A percentile compares a stretch with the other conserved stretches of the same genome.
These are phyloP conservation scores for Trissolcus japonicus DNA, from an alignment of 2,888 invertebrate genomes.

Conservation along the genomic window DNA sequence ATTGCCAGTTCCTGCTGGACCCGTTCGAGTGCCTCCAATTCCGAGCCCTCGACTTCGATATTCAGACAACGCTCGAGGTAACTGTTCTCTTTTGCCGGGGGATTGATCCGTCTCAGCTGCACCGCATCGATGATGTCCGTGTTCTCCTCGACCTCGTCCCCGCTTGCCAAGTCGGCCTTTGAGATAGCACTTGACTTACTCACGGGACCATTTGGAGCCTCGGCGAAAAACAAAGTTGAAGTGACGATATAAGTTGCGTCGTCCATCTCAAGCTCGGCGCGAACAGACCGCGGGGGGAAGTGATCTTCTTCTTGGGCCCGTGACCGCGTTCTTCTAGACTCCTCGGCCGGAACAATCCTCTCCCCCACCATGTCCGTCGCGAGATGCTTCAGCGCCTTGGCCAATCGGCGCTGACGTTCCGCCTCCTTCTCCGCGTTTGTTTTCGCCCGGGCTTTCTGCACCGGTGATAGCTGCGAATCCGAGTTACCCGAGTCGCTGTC, in stretches of 20 bases:
- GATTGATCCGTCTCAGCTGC: constrained; percentile 66
- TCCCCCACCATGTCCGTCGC: constrained; percentile 60
- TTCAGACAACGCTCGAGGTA: constrained; percentile 69
- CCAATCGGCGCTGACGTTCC: constrained; percentile 63
- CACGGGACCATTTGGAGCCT: constrained; percentile 46
- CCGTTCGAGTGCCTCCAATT: constrained; percentile 65
- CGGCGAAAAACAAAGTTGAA: constrained; percentile 65
- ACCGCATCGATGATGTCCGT: constrained; percentile 72
- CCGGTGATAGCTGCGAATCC: constrained; percentile 69
- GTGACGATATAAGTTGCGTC: constrained; percentile 70
- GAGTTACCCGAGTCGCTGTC: constrained; percentile 71
- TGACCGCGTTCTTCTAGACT: constrained; percentile 16
- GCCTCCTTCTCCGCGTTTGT: constrained; percentile 68
- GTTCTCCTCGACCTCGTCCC: constrained; percentile 61
- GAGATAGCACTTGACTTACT: neutral
- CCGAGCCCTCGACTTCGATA: constrained; percentile 70
- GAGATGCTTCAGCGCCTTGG: constrained; percentile 64
- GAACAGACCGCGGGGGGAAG: constrained; percentile 56
- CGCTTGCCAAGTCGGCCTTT: constrained; percentile 45
- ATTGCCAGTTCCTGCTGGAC: constrained; percentile 68
- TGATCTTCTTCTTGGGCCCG: constrained; percentile 14
- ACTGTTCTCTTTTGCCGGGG: constrained; percentile 31
- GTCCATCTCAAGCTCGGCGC: constrained; percentile 68
- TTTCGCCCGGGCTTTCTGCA: constrained; percentile 71
- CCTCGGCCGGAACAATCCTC: constrained; percentile 25